These are phyloP conservation scores for Irena cyanogastra DNA, from an alignment of 2,113 vertebrate genomes.

Conservation along the genomic window DNA sequence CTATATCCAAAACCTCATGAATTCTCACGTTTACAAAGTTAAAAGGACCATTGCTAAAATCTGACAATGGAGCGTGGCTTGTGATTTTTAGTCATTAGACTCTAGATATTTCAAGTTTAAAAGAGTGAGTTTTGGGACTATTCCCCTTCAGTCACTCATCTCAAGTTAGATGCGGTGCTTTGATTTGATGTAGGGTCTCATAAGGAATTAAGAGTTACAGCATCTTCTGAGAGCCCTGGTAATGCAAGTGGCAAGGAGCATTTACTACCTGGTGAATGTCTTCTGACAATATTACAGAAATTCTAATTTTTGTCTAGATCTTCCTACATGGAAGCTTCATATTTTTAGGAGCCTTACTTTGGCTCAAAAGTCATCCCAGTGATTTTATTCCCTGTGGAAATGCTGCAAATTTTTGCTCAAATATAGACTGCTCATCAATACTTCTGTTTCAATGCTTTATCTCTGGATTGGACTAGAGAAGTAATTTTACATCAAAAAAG, in stretches of 20 bases:
- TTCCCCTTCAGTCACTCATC: not conserved
- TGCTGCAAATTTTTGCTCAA: not conserved
- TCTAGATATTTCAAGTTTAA: not conserved
- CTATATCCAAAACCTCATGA: not conserved
- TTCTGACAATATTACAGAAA: not conserved
- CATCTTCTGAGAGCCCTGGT: not conserved
- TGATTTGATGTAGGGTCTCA: not conserved
- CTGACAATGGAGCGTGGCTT: not conserved
- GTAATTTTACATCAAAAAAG: slow-evolving; percentile 13
- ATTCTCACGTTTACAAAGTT: not conserved
- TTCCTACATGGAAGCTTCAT: not conserved
- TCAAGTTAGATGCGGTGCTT: not conserved
- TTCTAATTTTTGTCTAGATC: not conserved
- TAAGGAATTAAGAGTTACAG: not conserved
- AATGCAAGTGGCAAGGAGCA: not conserved
- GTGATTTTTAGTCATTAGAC: not conserved
- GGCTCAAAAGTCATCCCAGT: not conserved
- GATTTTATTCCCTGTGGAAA: not conserved
- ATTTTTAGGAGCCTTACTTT: not conserved
- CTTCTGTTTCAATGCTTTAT: not conserved
- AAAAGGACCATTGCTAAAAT: not conserved
- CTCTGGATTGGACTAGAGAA: not conserved
- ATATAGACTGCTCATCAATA: not conserved
- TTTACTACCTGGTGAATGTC: not conserved
- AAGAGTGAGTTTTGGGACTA: not conserved